Base-by-base conservation (phyloP, 2,888 invertebrate genomes). In the Mellilla xanthometata region DNA sequence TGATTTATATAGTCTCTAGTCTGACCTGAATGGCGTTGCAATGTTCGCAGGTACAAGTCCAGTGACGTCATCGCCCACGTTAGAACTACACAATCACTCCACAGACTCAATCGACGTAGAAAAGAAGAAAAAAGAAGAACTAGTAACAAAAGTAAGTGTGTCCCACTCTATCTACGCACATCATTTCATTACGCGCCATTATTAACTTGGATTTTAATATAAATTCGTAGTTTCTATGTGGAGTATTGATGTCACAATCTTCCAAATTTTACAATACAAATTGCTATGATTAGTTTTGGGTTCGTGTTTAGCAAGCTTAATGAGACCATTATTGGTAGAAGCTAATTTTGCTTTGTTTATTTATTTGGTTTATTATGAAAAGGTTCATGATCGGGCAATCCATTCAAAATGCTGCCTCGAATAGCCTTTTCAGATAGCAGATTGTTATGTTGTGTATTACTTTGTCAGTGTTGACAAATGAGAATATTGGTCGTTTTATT, bases 61-160 rank as follows among this genome's bases (percentile, higher is more conserved):
- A 52, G 91, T 95, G 63, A 92, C 94, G 66, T 95, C 95, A 53
- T 95, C 95, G 52, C 94, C 95, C 41, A 73, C 85, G 66, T 69
- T 85, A 86, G 92, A 92, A 49, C 88, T 92, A 66, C 93, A 93
- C 88, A 95, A 95, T 80, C 95, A 95, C 90, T 94, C 94, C 76
- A 94, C 94, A 84, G 95, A 96, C 87, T 94, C 94, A 55, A 92
- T 93, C 74, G 94, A 94, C 61, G 65, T 85, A 56, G 92, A 91
- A 63, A 94, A 94, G 74, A 94, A 94, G 81, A 94, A 94, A 81
- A 89, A 91, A 68, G 92, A 92, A 58, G 92, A 92, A 36, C 72
- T 82, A 45, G 84, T 93, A 79, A 88, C 92, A 62, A 87, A 88
- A 82, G 88, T 89, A 62, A 82, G 86, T 75, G 46, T 5, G 7